Conservation (phyloP, 2,797 vertebrate genomes). For the Calcarius lapponicus region DNA sequence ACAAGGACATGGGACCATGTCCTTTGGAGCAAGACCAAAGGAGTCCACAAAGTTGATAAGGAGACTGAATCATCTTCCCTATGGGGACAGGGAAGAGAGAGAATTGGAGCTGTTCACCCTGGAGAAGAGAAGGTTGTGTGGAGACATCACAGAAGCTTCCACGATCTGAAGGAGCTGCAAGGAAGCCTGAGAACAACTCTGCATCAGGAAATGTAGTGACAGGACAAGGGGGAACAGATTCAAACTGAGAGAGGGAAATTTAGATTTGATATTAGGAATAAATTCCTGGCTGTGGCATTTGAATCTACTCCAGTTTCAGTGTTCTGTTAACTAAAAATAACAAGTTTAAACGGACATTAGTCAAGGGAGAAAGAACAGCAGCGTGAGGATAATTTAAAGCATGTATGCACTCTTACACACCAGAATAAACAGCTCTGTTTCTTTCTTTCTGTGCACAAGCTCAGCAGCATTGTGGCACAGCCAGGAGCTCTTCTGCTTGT, state of each 20-base stretch:
- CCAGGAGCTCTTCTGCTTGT: background rate
- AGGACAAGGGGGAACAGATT: background rate
- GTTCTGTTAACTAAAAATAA: background rate
- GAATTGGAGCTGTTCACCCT: background rate
- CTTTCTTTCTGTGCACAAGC: background rate
- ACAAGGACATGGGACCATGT: background rate
- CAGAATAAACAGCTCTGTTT: background rate
- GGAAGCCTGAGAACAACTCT: background rate
- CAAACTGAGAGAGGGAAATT: background rate
- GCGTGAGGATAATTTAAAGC: background rate
- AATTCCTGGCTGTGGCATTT: background rate
- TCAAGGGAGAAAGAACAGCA: background rate
- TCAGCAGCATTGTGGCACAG: background rate
- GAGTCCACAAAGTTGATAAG: background rate
- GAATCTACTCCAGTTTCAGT: background rate
- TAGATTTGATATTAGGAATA: background rate
- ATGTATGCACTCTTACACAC: rapidly evolving
- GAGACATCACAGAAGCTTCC: background rate
- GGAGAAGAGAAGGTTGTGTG: background rate
- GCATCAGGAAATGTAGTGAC: background rate
- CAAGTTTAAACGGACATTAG: background rate
- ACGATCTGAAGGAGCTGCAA: background rate
- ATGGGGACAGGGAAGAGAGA: background rate
- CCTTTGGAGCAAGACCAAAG: background rate
- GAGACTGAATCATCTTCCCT: background rate